phyloP scores from a whole-genome alignment of 2,113 vertebrate genomes.

The Natator depressus region DNA sequence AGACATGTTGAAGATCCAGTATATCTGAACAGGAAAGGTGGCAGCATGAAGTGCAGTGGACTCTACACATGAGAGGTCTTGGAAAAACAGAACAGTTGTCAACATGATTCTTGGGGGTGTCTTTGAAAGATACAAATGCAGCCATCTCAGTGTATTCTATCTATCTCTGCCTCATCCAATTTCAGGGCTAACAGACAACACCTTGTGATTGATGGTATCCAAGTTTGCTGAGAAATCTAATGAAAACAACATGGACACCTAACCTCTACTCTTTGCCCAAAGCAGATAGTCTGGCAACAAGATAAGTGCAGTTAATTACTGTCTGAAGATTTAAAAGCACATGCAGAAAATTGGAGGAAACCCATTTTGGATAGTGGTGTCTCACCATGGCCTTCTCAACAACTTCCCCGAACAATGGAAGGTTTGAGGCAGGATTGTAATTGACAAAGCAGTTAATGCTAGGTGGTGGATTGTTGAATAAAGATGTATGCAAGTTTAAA shows the following conservation, averaged over 20 bases:
- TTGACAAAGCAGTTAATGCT: neutral
- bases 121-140: neutral
- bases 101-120: neutral
- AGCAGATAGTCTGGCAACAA: conserved; percentile 1
- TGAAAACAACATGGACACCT: neutral
- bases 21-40: neutral
- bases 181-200: conserved; percentile 30
- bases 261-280: neutral
- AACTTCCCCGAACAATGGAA: neutral
- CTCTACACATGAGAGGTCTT: neutral
- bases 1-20: neutral
- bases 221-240: conserved; percentile 26
- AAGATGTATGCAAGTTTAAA: neutral
- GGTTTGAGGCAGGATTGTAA: neutral
- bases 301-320: neutral
- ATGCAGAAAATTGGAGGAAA: neutral
- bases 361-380: neutral
- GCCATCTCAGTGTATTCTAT: neutral
- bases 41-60: neutral
- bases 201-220: neutral
- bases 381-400: neutral
- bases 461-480: neutral
- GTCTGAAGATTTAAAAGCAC: neutral
- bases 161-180: neutral
- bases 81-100: neutral